phyloP scores from a whole-genome alignment of 2,113 vertebrate species.

The Plecotus auritus region DNA sequence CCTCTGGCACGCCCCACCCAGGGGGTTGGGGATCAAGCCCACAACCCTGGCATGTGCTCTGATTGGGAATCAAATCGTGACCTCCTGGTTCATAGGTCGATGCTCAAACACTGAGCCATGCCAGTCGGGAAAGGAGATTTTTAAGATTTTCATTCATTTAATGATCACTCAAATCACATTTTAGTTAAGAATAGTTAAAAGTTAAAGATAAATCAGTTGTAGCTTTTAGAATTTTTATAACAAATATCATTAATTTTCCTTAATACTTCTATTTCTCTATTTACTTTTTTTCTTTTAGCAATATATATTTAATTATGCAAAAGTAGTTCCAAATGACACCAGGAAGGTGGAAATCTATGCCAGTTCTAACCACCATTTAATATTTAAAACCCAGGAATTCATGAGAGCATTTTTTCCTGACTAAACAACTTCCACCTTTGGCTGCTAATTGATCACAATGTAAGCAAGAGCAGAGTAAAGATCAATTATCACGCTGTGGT shows the following conservation, averaged over 20 bases:
- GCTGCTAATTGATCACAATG: constrained; percentile 45
- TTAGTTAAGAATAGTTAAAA: neutral
- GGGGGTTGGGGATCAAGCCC: no score
- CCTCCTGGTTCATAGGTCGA: no score
- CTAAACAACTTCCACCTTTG: neutral
- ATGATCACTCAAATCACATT: neutral
- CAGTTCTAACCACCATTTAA: constrained; percentile 62
- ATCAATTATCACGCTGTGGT: constrained; percentile 42
- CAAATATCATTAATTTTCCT: neutral
- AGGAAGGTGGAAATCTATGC: constrained; percentile 71
- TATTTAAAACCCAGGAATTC: constrained; percentile 75
- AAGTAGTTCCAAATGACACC: constrained; percentile 68
- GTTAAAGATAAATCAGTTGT: neutral
- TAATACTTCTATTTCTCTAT: neutral
- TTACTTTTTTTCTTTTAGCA: constrained; percentile 1
- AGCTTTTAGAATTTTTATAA: neutral
- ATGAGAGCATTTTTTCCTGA: constrained; percentile 55
- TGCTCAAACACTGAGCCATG: no score
- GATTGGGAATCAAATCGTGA: no score
- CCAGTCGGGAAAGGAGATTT: neutral
- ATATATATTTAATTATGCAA: constrained; percentile 65
- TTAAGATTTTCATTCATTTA: neutral
- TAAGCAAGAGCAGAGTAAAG: constrained; percentile 30
- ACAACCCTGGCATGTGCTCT: no score
- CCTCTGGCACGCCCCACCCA: no score